Conservation (phyloP, 2,888 invertebrate species). For the Stenurella melanura region DNA sequence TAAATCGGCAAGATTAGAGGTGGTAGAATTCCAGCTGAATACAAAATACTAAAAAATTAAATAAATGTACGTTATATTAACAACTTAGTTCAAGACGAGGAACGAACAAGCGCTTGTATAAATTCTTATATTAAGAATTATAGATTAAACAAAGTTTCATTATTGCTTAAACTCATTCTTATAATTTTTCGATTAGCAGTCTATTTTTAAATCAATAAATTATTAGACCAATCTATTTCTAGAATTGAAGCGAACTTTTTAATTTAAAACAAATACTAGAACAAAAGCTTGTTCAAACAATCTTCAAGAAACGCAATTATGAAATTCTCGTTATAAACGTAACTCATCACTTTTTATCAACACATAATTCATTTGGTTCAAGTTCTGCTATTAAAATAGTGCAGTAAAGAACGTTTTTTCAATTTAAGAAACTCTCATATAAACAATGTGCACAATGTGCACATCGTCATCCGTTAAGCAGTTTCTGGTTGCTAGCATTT, state of each 20-base stretch:
- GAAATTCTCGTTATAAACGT: conserved; percentile 13
- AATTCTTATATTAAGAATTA: not conserved
- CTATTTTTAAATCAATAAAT: conserved; percentile 13
- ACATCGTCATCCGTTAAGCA: too few species aligned
- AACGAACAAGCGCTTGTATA: too few species aligned
- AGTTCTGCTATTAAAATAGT: too few species aligned
- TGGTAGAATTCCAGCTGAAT: too few species aligned
- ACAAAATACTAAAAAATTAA: too few species aligned
- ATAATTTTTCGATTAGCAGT: conserved; percentile 24
- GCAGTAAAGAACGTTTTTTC: too few species aligned
- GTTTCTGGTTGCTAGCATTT: too few species aligned
- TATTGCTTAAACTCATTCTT: not conserved
- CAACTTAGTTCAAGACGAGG: too few species aligned
- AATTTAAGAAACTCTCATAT: too few species aligned
- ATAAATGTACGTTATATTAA: too few species aligned
- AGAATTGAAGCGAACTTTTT: not conserved
- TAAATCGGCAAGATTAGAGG: too few species aligned
- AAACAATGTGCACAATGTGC: too few species aligned
- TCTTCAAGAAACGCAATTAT: conserved; percentile 5
- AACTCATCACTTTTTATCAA: not conserved
- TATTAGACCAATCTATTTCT: not conserved
- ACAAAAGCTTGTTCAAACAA: conserved; percentile 1
- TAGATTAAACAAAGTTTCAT: not conserved
- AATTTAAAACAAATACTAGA: conserved; percentile 13
- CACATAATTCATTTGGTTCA: not conserved